Evolutionary conservation across 2,113 vertebrate species (phyloP), one percentile per base, ranked within the genome.

Genomic region (Brevimyrus niger): DNA sequence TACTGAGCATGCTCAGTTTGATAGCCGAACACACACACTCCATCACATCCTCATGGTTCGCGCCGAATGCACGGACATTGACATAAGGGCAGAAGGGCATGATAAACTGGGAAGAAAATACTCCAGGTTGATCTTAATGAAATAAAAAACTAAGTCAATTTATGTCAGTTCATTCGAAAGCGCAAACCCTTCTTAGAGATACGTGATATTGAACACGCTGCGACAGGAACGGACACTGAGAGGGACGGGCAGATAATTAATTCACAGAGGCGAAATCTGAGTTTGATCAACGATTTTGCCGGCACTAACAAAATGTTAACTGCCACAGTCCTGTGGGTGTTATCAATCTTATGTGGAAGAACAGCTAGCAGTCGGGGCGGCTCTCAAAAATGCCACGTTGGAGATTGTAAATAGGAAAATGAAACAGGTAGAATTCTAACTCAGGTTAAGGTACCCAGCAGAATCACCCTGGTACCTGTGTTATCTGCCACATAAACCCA

Each of bases 21-120:
- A 96, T 95, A 95, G 95, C 95, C 93, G 93, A 93, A 92, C 94
- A 94, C 92, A 94, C 94, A 91, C 92, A 90, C 91, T 23, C 87
- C 88, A 91, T 91, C 50, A 3, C 9, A 46, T 87, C 31, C 85
- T 7, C 27, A 31, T 35, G 85, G 48, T 3, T 80, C 50, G 31
- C 82, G 9, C 38, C 4, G 44, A 84, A 38, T 44, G 5, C 4
- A 2, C 44, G 0, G 21, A 2, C 9, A n/a, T 21, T 84, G 8
- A 23, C 7, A 23, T 3, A 21, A 46, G 17, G 23, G 82, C 38
- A 31, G 10, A 69, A 69, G 61, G 10, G n/a, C 82, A 27, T n/a
- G 17, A 23, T 46, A 11, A 44, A 84, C 8, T n/a, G n/a, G 11
- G 80, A 47, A 76, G 35, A 38, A 76, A 76, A 76, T 2, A 80